Conservation (phyloP, 2,888 invertebrate genomes). For the Leucania comma region DNA sequence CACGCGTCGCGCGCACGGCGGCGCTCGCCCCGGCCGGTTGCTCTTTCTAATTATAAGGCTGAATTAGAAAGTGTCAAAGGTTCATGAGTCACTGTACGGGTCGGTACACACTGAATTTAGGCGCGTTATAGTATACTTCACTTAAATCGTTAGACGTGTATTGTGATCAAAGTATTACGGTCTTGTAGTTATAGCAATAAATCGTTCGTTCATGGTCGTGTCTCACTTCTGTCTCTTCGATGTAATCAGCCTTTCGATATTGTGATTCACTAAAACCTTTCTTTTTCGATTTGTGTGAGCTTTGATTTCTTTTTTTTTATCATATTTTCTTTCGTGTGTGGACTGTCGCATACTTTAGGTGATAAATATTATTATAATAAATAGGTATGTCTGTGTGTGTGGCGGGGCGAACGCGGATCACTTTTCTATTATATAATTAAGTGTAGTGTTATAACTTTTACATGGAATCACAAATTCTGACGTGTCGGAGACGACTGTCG, state of each 20-base stretch:
- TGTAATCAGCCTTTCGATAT: slow-evolving; percentile 65
- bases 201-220: slow-evolving; percentile 73
- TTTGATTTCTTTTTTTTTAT: slow-evolving; percentile 59
- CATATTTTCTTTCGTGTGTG: slow-evolving; percentile 69
- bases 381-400: slow-evolving; percentile 70
- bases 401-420: slow-evolving; percentile 83
- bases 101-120: slow-evolving; percentile 70
- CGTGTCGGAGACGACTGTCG: slow-evolving; percentile 75
- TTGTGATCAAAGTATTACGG: slow-evolving; percentile 87
- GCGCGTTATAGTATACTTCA: slow-evolving; percentile 64
- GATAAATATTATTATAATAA: slow-evolving; percentile 71
- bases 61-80: slow-evolving; percentile 87
- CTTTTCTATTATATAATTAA: slow-evolving; percentile 84
- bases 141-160: slow-evolving; percentile 75
- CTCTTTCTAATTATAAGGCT: slow-evolving; percentile 90
- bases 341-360: slow-evolving; percentile 75
- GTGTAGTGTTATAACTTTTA: slow-evolving; percentile 88
- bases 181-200: slow-evolving; percentile 87
- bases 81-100: slow-evolving; percentile 61
- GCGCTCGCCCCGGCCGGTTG: slow-evolving; percentile 81
- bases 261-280: slow-evolving; percentile 54
- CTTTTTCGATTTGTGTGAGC: slow-evolving; percentile 64
- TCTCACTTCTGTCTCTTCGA: slow-evolving; percentile 59
- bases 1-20: slow-evolving; percentile 51
- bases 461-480: slow-evolving; percentile 87